These are phyloP conservation scores for Coracopsis vasa DNA, from an alignment of 2,113 vertebrate genomes.

Conservation along the genomic window DNA sequence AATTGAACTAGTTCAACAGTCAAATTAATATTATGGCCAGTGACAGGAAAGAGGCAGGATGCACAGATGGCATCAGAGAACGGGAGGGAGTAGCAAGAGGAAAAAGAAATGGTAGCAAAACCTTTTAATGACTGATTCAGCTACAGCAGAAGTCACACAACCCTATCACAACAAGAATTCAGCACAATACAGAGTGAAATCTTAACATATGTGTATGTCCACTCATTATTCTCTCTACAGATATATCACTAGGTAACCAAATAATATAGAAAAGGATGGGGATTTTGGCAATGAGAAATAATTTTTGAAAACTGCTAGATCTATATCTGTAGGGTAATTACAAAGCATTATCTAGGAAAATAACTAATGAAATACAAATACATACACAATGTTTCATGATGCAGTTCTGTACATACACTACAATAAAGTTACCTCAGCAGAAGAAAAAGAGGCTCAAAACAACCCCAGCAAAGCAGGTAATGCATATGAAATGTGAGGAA, in stretches of 20 bases:
- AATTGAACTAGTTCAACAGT: not conserved
- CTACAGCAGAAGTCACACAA: not conserved
- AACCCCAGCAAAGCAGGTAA: not conserved
- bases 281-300: not conserved
- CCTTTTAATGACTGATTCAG: not conserved
- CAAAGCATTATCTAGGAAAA: not conserved
- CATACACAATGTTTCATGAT: not conserved
- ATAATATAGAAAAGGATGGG: not conserved
- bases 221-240: not conserved
- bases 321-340: not conserved
- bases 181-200: not conserved
- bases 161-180: not conserved
- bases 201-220: not conserved
- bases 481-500: not conserved
- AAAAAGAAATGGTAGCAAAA: not conserved
- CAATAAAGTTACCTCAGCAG: not conserved
- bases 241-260: not conserved
- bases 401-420: not conserved
- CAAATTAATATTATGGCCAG: not conserved
- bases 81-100: not conserved
- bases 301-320: not conserved
- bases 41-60: not conserved
- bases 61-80: not conserved
- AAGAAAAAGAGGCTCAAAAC: not conserved
- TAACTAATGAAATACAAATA: not conserved